Percentiles rank a stretch among this genome's conserved stretches.
Conservation (phyloP, 2,113 vertebrate species). For the Anhinga rufa region DNA sequence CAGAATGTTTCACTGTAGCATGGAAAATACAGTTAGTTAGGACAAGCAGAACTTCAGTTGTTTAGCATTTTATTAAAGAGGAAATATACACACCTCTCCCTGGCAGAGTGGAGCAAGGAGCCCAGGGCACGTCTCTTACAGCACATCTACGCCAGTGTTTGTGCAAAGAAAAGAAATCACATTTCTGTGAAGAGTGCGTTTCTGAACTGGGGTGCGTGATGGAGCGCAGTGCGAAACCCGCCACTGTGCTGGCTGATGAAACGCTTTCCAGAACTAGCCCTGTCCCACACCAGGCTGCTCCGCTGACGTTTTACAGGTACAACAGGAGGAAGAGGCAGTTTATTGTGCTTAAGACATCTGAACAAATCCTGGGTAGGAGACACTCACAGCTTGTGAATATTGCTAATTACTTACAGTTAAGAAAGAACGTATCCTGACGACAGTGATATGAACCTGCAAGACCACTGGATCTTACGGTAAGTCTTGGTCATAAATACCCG, state of each 20-base stretch:
- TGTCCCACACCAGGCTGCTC: not conserved
- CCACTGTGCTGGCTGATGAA: not conserved
- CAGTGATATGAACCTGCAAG: not conserved
- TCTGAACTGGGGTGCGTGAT: slow-evolving; percentile 5
- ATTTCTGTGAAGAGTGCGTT: slow-evolving; percentile 26
- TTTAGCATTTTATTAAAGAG: slow-evolving; percentile 57
- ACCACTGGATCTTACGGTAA: not conserved
- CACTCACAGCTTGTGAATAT: slow-evolving; percentile 57
- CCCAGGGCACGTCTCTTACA: not conserved
- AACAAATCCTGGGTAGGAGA: slow-evolving; percentile 62
- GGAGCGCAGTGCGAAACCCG: slow-evolving; percentile 27
- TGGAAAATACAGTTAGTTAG: not conserved
- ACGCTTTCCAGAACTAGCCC: not conserved
- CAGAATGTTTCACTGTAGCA: not conserved
- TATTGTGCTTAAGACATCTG: slow-evolving; percentile 73
- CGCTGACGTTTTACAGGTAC: not conserved
- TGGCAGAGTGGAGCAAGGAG: not conserved
- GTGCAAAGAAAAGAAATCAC: slow-evolving; percentile 59
- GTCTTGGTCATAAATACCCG: not conserved
- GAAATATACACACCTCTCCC: slow-evolving; percentile 46
- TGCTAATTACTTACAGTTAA: slow-evolving; percentile 60
- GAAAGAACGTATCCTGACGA: not conserved
- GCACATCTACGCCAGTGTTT: not conserved
- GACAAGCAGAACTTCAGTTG: not conserved
- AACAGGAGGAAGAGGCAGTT: slow-evolving; percentile 25